Evolutionary conservation across 2,797 vertebrate genomes (phyloP).

Genomic region (Peromyscus melanophrys): DNA sequence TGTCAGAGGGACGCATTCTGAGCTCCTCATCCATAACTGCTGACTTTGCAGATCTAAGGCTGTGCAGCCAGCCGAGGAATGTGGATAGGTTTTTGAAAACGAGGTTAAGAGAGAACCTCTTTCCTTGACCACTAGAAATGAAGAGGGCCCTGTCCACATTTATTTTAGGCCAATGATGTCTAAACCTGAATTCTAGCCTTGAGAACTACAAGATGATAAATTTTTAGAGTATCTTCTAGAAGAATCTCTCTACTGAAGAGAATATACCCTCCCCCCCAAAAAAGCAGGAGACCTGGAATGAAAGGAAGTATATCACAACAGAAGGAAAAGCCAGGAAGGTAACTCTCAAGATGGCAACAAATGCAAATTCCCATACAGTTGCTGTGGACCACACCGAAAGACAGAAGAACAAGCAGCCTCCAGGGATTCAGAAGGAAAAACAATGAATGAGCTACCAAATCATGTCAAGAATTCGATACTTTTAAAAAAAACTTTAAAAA

Average conservation of each 20-base stretch:
- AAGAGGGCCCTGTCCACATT: background rate
- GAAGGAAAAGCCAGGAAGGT: background rate
- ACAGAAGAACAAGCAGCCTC: background rate
- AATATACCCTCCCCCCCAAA: background rate
- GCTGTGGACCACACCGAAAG: background rate
- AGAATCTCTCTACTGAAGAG: background rate
- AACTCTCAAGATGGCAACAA: background rate
- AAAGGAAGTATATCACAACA: background rate
- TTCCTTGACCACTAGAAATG: background rate
- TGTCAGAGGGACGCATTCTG: background rate
- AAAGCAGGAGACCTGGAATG: background rate
- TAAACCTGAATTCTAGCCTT: background rate
- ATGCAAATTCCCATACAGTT: background rate
- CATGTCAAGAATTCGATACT: background rate
- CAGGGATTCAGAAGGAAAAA: background rate
- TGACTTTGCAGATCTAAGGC: background rate
- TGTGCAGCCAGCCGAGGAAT: background rate
- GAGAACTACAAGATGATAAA: background rate
- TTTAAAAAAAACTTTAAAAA: slow-evolving; percentile 4
- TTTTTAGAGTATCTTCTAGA: background rate
- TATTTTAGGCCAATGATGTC: background rate
- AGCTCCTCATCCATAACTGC: background rate
- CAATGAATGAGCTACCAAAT: background rate
- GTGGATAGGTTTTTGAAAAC: background rate
- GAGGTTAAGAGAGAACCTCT: background rate